Evolutionary conservation across 2,888 invertebrate species (phyloP).

Genomic region (Napeogenes inachia): DNA sequence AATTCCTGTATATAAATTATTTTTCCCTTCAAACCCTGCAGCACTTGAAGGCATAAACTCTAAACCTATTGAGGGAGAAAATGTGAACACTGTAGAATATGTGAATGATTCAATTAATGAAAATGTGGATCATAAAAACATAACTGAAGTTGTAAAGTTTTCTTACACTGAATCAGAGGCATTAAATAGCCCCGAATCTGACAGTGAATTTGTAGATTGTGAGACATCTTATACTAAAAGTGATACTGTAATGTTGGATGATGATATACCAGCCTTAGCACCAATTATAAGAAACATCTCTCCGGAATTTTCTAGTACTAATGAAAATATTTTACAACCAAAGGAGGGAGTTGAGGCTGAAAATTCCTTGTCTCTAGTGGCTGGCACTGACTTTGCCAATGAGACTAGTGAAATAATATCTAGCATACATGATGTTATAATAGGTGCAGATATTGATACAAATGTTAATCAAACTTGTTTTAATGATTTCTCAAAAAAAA

Average conservation of each 20-base stretch:
- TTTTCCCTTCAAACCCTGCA: conserved; percentile 35
- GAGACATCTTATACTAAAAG: conserved; percentile 62
- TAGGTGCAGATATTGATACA: neutral
- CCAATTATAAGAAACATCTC: neutral
- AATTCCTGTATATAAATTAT: conserved; percentile 61
- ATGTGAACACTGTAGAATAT: conserved; percentile 50
- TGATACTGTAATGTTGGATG: conserved; percentile 31
- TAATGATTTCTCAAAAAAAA: neutral
- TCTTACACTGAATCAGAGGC: conserved; percentile 19
- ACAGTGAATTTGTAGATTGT: conserved; percentile 67
- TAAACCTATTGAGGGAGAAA: conserved; percentile 27
- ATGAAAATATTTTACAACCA: conserved; percentile 21
- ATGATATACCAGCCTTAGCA: neutral
- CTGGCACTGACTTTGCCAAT: neutral
- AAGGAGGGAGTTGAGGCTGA: neutral
- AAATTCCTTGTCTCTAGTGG: neutral
- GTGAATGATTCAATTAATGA: conserved; percentile 64
- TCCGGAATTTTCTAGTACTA: conserved; percentile 12
- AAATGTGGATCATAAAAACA: conserved; percentile 44
- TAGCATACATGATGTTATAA: neutral
- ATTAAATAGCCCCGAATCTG: conserved; percentile 48
- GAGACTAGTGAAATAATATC: neutral
- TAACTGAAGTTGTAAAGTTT: conserved; percentile 27
- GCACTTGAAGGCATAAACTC: conserved; percentile 13
- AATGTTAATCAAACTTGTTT: neutral